phyloP scores from a whole-genome alignment of 2,888 invertebrate species.

The Caenorhabditis sulstoni region DNA sequence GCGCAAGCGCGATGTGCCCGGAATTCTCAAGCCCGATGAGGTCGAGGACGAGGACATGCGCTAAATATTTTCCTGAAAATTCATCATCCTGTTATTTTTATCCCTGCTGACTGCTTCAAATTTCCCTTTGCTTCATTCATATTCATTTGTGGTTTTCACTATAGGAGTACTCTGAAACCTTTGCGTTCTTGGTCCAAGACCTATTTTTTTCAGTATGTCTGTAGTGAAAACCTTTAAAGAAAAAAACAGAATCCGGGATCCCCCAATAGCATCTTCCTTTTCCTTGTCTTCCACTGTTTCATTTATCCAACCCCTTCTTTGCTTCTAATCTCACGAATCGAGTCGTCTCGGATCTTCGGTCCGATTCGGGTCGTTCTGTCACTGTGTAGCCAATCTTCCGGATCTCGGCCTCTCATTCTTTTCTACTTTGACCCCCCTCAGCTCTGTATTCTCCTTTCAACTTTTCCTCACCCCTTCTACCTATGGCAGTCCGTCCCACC shows the following conservation, averaged over 20 bases:
- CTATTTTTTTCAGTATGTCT: too few species aligned
- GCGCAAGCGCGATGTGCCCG: slow-evolving; percentile 75
- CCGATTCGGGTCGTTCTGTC: slow-evolving; percentile 1
- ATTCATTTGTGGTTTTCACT: too few species aligned
- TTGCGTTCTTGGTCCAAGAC: too few species aligned
- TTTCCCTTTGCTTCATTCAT: slow-evolving; percentile 2
- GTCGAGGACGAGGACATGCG: slow-evolving; percentile 78
- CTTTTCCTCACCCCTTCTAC: not conserved
- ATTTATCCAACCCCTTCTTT: not conserved
- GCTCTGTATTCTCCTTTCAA: slow-evolving; percentile 36
- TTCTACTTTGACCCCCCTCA: slow-evolving; percentile 24
- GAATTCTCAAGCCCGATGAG: slow-evolving; percentile 78
- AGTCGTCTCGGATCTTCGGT: not conserved
- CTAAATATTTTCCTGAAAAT: slow-evolving; percentile 7
- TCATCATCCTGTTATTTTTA: not conserved
- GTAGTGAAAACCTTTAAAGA: too few species aligned
- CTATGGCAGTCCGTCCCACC: slow-evolving; percentile 7
- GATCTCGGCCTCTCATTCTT: slow-evolving; percentile 39
- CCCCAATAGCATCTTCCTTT: slow-evolving; percentile 20
- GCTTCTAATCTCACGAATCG: too few species aligned
- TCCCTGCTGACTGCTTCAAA: not conserved
- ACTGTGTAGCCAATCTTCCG: slow-evolving; percentile 43
- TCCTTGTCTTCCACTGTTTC: slow-evolving; percentile 2
- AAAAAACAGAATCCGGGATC: slow-evolving; percentile 7
- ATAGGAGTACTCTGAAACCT: too few species aligned